phyloP scores from a whole-genome alignment of 2,797 vertebrate genomes.

The Chromis chromis region DNA sequence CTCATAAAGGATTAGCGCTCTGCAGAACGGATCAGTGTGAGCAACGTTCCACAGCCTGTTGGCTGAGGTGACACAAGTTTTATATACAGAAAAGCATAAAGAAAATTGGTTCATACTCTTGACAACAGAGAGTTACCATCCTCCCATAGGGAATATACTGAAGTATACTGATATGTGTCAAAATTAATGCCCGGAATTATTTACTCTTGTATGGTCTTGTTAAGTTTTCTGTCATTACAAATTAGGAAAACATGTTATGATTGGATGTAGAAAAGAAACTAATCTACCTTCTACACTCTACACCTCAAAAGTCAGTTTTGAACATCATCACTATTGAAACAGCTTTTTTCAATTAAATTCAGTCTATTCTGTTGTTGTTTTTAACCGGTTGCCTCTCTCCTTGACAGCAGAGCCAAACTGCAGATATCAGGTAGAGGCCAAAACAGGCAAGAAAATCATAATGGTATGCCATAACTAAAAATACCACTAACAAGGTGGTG shows the following conservation, averaged over 20 bases:
- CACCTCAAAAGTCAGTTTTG: neutral
- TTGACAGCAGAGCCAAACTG: conserved; percentile 90
- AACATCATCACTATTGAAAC: conserved; percentile 1
- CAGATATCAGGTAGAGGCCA: conserved; percentile 90
- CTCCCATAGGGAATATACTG: conserved; percentile 66
- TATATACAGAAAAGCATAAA: conserved; percentile 40
- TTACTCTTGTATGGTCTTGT: neutral
- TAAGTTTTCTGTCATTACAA: neutral
- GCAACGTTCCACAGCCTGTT: conserved; percentile 48
- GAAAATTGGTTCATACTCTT: conserved; percentile 43
- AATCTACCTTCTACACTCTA: neutral
- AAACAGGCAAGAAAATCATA: conserved; percentile 94
- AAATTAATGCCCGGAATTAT: conserved; percentile 42
- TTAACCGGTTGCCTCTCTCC: conserved; percentile 75
- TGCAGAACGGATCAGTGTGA: conserved; percentile 32
- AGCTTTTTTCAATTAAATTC: conserved; percentile 4
- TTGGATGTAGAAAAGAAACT: too few relatives aligned
- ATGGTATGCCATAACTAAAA: conserved; percentile 89
- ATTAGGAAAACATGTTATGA: neutral
- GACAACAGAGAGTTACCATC: conserved; percentile 55
- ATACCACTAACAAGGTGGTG: conserved; percentile 86
- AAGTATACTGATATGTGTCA: conserved; percentile 38
- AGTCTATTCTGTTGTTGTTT: conserved; percentile 42
- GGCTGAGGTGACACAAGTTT: conserved; percentile 18
- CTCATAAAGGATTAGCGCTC: conserved; percentile 7